Evolutionary conservation across 2,113 vertebrate species (phyloP).

Genomic region (Rutilus rutilus): DNA sequence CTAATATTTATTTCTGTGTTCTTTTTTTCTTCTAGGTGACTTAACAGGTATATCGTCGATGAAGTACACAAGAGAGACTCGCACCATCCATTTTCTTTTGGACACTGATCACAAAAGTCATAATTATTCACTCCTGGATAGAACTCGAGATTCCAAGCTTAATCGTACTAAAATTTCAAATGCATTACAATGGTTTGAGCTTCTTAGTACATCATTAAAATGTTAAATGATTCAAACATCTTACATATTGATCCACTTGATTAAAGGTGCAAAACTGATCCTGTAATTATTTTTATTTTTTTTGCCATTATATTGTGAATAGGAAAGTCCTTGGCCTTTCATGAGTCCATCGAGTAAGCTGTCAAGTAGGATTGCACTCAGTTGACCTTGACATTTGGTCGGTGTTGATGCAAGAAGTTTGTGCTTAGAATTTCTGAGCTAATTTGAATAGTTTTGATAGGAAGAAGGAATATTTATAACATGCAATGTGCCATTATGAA

Average conservation of each 20-base stretch:
- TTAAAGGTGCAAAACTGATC: background rate
- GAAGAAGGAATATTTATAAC: background rate
- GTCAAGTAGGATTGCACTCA: background rate
- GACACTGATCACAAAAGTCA: background rate
- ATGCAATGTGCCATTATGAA: constrained; percentile 29
- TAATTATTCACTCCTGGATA: constrained; percentile 39
- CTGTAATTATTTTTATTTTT: background rate
- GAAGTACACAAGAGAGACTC: background rate
- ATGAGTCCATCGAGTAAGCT: background rate
- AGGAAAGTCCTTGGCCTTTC: background rate
- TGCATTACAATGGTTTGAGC: background rate
- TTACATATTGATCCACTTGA: background rate
- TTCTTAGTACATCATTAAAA: background rate
- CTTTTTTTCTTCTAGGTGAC: constrained; percentile 32
- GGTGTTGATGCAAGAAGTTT: background rate
- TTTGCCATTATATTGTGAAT: background rate
- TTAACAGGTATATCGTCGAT: background rate
- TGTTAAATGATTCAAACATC: background rate
- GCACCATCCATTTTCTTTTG: background rate
- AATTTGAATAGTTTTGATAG: background rate
- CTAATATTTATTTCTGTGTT: background rate
- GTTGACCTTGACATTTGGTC: background rate
- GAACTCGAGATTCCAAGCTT: background rate
- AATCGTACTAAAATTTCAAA: background rate
- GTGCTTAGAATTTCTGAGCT: background rate